Conservation (phyloP, 1,140 invertebrate species). For the Physella acuta region DNA sequence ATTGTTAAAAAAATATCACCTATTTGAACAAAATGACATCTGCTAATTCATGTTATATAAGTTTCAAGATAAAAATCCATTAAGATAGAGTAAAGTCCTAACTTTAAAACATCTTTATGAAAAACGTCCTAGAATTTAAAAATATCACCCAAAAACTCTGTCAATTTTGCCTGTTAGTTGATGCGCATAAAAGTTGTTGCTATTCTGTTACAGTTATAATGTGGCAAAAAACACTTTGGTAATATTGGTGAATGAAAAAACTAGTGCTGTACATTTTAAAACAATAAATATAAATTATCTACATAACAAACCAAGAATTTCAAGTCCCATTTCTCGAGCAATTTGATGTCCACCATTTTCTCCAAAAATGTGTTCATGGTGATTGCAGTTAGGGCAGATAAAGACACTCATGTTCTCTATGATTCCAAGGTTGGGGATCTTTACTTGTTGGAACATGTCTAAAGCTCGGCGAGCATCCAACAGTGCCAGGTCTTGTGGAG, state of each 20-base stretch:
- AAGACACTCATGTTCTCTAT: conserved; percentile 95
- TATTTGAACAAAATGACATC: not conserved
- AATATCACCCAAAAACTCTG: not conserved
- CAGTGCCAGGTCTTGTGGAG: conserved; percentile 72
- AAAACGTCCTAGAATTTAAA: not conserved
- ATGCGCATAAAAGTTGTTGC: not conserved
- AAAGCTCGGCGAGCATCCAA: conserved; percentile 78
- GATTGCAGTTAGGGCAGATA: conserved; percentile 85
- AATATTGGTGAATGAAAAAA: not conserved
- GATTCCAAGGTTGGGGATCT: conserved; percentile 88
- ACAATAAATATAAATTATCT: conserved; percentile 22
- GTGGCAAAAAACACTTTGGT: not conserved
- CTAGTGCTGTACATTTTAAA: not conserved
- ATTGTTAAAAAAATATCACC: not conserved
- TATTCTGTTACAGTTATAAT: not conserved
- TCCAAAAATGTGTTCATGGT: conserved; percentile 78
- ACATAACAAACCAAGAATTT: conserved; percentile 67
- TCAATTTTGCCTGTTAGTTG: not conserved
- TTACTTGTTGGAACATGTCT: conserved; percentile 90
- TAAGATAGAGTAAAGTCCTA: no score
- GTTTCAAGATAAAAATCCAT: no score
- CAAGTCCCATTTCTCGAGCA: conserved; percentile 74
- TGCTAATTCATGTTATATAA: no score
- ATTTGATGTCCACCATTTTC: conserved; percentile 78
- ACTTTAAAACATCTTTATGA: not conserved